Conservation (phyloP, 1,140 invertebrate genomes). For the Ephestia elutella region DNA sequence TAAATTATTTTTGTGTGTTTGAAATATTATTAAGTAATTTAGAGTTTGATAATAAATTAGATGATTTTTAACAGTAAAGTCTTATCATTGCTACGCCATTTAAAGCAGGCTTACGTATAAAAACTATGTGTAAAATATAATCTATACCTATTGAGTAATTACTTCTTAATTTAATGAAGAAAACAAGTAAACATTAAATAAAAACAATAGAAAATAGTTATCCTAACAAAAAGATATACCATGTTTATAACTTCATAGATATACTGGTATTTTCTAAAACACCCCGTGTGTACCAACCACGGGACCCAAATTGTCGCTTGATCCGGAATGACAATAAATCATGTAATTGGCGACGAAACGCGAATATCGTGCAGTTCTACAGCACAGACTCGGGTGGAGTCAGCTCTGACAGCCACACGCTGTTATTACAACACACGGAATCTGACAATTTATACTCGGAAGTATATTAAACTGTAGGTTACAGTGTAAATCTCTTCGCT, state of each 20-base stretch:
- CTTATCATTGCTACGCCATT: too few species aligned
- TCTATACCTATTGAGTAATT: too few species aligned
- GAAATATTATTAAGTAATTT: too few species aligned
- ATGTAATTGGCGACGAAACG: constrained; percentile 63
- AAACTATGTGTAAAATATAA: too few species aligned
- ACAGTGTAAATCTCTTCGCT: constrained; percentile 21
- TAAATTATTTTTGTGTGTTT: too few species aligned
- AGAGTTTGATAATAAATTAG: too few species aligned
- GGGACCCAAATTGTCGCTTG: constrained; percentile 34
- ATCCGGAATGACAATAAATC: constrained; percentile 70
- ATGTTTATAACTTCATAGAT: not conserved
- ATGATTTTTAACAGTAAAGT: too few species aligned
- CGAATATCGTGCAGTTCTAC: constrained; percentile 33
- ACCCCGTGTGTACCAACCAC: constrained; percentile 23
- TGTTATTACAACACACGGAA: constrained; percentile 43
- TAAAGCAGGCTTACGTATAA: too few species aligned
- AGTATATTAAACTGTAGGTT: constrained; percentile 29
- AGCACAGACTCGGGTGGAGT: constrained; percentile 41
- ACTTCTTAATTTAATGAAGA: too few species aligned
- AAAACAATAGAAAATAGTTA: too few species aligned
- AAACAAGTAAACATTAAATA: too few species aligned
- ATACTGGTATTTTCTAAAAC: constrained; percentile 15
- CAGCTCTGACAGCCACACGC: constrained; percentile 46
- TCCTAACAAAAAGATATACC: too few species aligned
- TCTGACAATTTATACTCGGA: constrained; percentile 35